Evolutionary conservation across 2,888 invertebrate species (phyloP), one percentile per base, ranked within the genome.

Genomic region (Sphaeridia pumilis): DNA sequence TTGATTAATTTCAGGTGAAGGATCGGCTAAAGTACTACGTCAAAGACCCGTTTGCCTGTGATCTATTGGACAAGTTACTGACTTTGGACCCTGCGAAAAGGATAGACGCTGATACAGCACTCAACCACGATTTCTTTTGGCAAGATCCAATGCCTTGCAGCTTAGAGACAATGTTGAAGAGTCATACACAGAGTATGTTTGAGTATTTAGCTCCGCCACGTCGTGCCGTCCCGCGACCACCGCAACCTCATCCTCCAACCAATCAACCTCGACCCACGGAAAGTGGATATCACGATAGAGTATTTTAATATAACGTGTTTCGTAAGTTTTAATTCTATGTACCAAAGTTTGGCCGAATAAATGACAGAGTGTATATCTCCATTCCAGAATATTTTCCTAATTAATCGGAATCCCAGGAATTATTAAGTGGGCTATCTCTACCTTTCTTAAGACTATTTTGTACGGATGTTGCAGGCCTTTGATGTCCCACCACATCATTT

Each of bases 111-210:
- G 94, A 97, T 69, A 84, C 86, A 0, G 93, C 95, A 0, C 70
- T 98, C 1, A 92, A 94, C 73, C 95, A 98, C 69, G 92, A 94
- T 69, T 98, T 97, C 74, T 98, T 98, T 74, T 98, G 93, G 92
- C 87, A 86, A 4, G 92, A 94, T 70, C 97, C 98, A 0, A 86
- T 92, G 85, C 94, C 95, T 0, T 83, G 84, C 67, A 89, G 89
- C 68, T 74, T 90, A 31, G 84, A 81, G 49, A 86, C 86, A 73
- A 93, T 93, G 92, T 72, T 95, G 59, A 88, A 87, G 0, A 87
- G 88, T 66, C 85, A 87, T 75, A 83, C 81, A 58, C 87, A 78
- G 59, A 90, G 89, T 71, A 94, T 94, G 93, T 95, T 94, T 70
- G 94, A 95, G 70, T 94, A 86, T 71, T 73, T 93, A 57, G 81